phyloP scores from a whole-genome alignment of 2,888 invertebrate genomes.

The Sesia bembeciformis region DNA sequence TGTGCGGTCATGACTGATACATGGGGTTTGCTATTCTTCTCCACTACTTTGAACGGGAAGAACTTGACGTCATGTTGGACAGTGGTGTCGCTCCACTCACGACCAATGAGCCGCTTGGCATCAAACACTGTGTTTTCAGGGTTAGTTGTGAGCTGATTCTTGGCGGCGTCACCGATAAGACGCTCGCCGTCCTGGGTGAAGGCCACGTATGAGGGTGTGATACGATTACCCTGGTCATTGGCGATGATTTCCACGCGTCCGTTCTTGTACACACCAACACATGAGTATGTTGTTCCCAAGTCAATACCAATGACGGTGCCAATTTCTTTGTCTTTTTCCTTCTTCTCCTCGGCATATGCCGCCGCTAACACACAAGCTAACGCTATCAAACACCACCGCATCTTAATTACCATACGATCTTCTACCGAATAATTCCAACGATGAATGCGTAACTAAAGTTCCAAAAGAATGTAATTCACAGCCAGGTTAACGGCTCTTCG shows the following conservation, averaged over 20 bases:
- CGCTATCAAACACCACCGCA: constrained; percentile 77
- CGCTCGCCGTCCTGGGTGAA: constrained; percentile 97
- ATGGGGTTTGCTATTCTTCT: constrained; percentile 96
- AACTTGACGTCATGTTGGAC: constrained; percentile 97
- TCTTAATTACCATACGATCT: constrained; percentile 37
- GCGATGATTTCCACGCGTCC: constrained; percentile 98
- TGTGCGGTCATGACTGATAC: constrained; percentile 88
- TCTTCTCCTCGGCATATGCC: constrained; percentile 82
- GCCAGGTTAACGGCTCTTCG: constrained; percentile 48
- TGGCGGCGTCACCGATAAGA: constrained; percentile 98
- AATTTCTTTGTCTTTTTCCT: constrained; percentile 90
- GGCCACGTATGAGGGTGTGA: constrained; percentile 98
- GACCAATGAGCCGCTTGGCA: constrained; percentile 97
- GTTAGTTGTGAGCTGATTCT: constrained; percentile 98
- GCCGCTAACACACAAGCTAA: constrained; percentile 73
- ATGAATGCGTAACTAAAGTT: constrained; percentile 18
- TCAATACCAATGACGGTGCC: constrained; percentile 99
- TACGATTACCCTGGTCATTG: constrained; percentile 98
- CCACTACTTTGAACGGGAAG: constrained; percentile 97
- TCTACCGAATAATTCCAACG: constrained; percentile 19
- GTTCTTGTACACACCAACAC: constrained; percentile 96
- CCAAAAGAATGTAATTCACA: constrained; percentile 15
- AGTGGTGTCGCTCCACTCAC: constrained; percentile 92
- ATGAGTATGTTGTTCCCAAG: constrained; percentile 98
- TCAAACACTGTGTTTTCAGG: constrained; percentile 99